phyloP scores from a whole-genome alignment of 1,140 invertebrate genomes.

The Tetragnatha versicolor region DNA sequence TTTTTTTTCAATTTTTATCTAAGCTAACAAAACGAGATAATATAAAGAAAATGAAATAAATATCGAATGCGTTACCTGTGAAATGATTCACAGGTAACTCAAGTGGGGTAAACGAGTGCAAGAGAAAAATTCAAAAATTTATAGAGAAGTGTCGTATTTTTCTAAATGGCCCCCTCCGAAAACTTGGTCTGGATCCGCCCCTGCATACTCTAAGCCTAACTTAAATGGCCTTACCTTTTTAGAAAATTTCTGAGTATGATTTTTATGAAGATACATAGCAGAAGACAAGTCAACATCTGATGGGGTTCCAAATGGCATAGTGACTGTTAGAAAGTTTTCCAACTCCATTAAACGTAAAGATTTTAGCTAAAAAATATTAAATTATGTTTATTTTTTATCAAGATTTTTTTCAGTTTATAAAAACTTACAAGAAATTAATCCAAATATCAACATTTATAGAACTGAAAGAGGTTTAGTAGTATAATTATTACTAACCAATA shows the following conservation, averaged over 20 bases:
- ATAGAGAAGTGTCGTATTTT: too few relatives aligned
- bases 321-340: conserved; percentile 23
- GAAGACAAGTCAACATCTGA: conserved; percentile 21
- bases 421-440: neutral
- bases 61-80: too few relatives aligned
- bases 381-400: neutral
- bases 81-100: too few relatives aligned
- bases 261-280: neutral
- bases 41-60: too few relatives aligned
- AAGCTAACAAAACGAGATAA: too few relatives aligned
- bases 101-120: too few relatives aligned
- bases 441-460: neutral
- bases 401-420: neutral
- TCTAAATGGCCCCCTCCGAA: too few relatives aligned
- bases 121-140: too few relatives aligned
- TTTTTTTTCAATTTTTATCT: too few relatives aligned
- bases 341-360: conserved; percentile 6
- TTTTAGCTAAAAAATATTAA: neutral
- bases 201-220: too few relatives aligned
- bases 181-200: too few relatives aligned
- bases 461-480: neutral
- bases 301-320: conserved; percentile 45
- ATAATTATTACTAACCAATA: too few relatives aligned
- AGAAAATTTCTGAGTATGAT: conserved; percentile 6
- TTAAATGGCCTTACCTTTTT: conserved; percentile 21